Evolutionary conservation across 30 jellyfish, hydroid and myxozoan genomes (phyloP).

Genomic region (Chironex yamaguchii): DNA sequence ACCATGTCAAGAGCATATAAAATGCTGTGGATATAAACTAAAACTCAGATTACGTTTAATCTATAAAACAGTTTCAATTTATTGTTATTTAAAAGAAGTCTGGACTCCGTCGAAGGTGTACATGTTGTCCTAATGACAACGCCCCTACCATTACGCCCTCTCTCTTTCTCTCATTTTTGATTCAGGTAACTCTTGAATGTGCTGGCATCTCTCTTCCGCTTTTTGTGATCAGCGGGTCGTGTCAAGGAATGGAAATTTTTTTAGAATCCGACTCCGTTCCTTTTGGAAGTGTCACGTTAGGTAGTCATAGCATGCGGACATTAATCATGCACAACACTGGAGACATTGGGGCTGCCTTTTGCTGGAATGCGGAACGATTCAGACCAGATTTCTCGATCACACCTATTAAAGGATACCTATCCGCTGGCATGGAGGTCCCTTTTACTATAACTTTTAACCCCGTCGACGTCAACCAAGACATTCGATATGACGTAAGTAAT

Average conservation of each 20-base stretch:
- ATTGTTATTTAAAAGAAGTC: no score
- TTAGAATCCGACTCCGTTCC: slow-evolving; percentile 94
- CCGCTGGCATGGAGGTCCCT: slow-evolving; percentile 98
- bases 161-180: no score
- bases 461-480: slow-evolving; percentile 77
- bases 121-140: no score
- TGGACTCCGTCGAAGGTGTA: no score
- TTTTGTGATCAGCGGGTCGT: slow-evolving; percentile 79
- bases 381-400: slow-evolving; percentile 79
- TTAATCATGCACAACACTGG: slow-evolving; percentile 89
- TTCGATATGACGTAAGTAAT: slow-evolving; percentile 92
- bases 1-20: no score
- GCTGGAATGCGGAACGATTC: slow-evolving; percentile 87
- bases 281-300: slow-evolving; percentile 94
- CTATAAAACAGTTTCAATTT: no score
- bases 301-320: slow-evolving; percentile 92
- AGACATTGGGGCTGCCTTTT: slow-evolving; percentile 89
- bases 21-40: no score
- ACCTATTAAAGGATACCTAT: slow-evolving; percentile 90
- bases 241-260: slow-evolving; percentile 90
- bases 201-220: slow-evolving; percentile 93
- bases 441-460: slow-evolving; percentile 90
- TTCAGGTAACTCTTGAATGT: slow-evolving; percentile 86
- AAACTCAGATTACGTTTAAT: no score
- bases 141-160: no score